A percentile compares a stretch with the other conserved stretches of the same genome.
Conservation (phyloP, 2,888 invertebrate genomes). For the Mantis religiosa region DNA sequence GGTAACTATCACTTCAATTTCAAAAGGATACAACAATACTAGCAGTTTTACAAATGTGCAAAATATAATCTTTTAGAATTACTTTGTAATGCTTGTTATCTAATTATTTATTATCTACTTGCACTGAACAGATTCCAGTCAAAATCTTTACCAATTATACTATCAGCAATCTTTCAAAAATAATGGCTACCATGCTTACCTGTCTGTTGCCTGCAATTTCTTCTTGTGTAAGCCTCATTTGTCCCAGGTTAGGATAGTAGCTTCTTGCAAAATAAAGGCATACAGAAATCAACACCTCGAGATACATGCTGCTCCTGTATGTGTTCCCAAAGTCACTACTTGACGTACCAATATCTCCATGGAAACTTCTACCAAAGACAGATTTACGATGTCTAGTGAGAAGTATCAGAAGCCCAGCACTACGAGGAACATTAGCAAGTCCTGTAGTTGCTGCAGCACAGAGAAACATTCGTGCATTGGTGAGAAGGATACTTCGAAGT, state of each 20-base stretch:
- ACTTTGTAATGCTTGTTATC: background rate
- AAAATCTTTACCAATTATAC: background rate
- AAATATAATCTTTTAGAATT: background rate
- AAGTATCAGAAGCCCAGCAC: slow-evolving; percentile 55
- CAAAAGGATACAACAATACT: no score
- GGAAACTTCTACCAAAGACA: slow-evolving; percentile 65
- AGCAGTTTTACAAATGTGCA: no score
- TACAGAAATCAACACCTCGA: slow-evolving; percentile 71
- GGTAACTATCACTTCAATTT: no score
- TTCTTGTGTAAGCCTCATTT: slow-evolving; percentile 59
- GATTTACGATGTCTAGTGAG: slow-evolving; percentile 74
- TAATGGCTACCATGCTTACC: slow-evolving; percentile 35
- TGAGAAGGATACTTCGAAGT: slow-evolving; percentile 64
- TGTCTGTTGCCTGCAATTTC: slow-evolving; percentile 70
- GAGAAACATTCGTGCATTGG: slow-evolving; percentile 68
- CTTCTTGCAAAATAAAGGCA: slow-evolving; percentile 78
- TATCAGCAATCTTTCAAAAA: background rate
- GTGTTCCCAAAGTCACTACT: slow-evolving; percentile 22
- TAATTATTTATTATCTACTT: background rate
- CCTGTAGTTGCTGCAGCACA: slow-evolving; percentile 73
- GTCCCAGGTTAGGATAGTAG: slow-evolving; percentile 69
- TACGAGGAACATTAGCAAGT: slow-evolving; percentile 52
- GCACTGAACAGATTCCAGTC: background rate
- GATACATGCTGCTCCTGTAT: slow-evolving; percentile 66
- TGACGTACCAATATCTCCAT: slow-evolving; percentile 51